A percentile compares a stretch with the other conserved stretches of the same genome.
Conservation (phyloP, 2,888 invertebrate species). For the Callyntrura guangdongensis region DNA sequence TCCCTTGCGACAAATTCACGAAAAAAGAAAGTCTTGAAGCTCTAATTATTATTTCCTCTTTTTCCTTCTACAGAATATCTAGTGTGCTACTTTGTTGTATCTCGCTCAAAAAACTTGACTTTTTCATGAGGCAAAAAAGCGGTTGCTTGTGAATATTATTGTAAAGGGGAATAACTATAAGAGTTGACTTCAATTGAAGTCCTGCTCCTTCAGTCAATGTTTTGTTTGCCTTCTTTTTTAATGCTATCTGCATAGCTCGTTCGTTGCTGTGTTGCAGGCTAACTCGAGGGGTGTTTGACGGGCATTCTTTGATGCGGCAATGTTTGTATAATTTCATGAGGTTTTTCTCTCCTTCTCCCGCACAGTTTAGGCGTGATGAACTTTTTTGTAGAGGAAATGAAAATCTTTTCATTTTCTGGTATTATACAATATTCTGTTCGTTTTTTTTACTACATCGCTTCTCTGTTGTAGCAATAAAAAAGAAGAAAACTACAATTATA, state of each 20-base stretch:
- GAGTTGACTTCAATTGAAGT: constrained; percentile 72
- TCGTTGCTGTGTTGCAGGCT: constrained; percentile 48
- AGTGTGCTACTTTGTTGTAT: constrained; percentile 12
- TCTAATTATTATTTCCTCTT: constrained; percentile 81
- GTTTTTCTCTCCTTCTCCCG: constrained; percentile 53
- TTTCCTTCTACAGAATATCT: not conserved
- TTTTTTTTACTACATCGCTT: constrained; percentile 45
- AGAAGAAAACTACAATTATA: constrained; percentile 75
- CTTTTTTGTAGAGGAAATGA: constrained; percentile 68
- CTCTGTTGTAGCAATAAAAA: constrained; percentile 74
- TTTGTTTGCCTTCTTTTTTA: constrained; percentile 71
- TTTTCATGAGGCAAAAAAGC: constrained; percentile 41
- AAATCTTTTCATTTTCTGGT: constrained; percentile 49
- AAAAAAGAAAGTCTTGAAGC: constrained; percentile 74
- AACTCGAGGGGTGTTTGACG: constrained; percentile 63
- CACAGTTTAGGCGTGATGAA: constrained; percentile 59
- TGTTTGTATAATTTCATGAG: constrained; percentile 75
- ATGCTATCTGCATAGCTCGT: constrained; percentile 61
- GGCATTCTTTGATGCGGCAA: constrained; percentile 72
- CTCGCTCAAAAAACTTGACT: constrained; percentile 49
- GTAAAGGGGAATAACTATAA: constrained; percentile 30
- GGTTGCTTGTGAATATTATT: not conserved
- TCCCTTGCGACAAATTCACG: constrained; percentile 35
- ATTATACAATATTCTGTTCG: constrained; percentile 55
- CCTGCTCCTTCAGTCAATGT: not conserved